Conservation (phyloP, 2,797 vertebrate genomes). For the Acipenser transmontanus region DNA sequence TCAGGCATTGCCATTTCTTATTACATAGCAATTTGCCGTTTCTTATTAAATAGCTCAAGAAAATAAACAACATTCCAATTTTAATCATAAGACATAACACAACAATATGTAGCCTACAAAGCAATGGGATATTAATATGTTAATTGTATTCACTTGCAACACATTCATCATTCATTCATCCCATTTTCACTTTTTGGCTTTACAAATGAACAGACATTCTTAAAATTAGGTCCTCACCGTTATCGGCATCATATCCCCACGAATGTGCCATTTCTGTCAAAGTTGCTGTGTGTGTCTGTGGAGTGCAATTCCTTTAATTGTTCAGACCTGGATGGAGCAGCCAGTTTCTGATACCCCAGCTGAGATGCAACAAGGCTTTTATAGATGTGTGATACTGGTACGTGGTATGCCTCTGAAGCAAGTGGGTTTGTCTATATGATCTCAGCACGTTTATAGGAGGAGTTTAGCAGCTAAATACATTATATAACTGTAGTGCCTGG, state of each 20-base stretch:
- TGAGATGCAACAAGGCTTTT: slow-evolving; percentile 52
- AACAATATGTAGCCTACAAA: neutral
- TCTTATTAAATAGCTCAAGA: no score
- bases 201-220: neutral
- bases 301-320: slow-evolving; percentile 27
- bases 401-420: slow-evolving; percentile 27
- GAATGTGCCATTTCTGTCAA: slow-evolving; percentile 48
- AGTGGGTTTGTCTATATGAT: slow-evolving; percentile 44
- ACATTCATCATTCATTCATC: neutral
- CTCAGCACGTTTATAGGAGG: slow-evolving; percentile 44
- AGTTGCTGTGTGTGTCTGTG: slow-evolving; percentile 22
- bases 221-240: slow-evolving; percentile 51
- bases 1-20: no score
- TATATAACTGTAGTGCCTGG: no score
- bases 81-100: neutral
- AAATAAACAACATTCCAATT: neutral
- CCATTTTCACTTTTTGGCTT: neutral
- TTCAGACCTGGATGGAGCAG: slow-evolving; percentile 26
- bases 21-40: no score
- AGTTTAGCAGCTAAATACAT: slow-evolving; percentile 24
- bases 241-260: slow-evolving; percentile 62
- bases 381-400: slow-evolving; percentile 37
- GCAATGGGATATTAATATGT: neutral
- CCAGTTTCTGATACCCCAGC: slow-evolving; percentile 36
- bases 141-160: neutral